phyloP scores from a whole-genome alignment of 2,797 vertebrate genomes.

The Synaphobranchus kaupii region DNA sequence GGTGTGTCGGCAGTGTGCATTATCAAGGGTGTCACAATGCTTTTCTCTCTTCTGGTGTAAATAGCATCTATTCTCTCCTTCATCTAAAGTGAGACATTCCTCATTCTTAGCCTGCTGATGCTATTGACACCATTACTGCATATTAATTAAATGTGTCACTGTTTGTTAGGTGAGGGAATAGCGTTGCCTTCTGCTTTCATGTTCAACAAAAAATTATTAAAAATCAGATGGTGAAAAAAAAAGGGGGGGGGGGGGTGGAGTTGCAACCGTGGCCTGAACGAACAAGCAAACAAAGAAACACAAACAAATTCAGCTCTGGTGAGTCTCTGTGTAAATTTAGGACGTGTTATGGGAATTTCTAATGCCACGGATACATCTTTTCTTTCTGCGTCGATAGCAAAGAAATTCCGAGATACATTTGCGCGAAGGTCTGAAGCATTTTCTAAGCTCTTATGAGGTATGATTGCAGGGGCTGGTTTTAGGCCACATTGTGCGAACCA shows the following conservation, averaged over 20 bases:
- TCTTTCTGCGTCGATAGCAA: not conserved
- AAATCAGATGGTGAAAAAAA: not conserved
- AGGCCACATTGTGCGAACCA: conserved; percentile 23
- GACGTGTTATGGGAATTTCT: too few species aligned
- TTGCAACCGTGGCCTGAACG: not conserved
- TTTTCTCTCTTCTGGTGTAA: conserved; percentile 21
- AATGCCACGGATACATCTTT: not conserved
- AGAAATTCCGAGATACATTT: not conserved
- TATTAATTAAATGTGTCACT: conserved; percentile 67
- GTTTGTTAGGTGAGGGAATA: conserved; percentile 52
- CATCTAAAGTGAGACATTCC: conserved; percentile 28
- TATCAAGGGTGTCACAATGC: conserved; percentile 21
- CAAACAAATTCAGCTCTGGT: not conserved
- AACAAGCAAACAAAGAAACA: conserved; percentile 2
- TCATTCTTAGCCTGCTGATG: conserved; percentile 52
- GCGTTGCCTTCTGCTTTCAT: conserved; percentile 27
- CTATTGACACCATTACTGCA: conserved; percentile 69
- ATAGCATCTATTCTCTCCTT: conserved; percentile 20
- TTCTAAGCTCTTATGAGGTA: not conserved
- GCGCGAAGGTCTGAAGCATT: not conserved
- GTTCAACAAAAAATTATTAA: not conserved
- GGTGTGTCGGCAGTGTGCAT: conserved; percentile 11
- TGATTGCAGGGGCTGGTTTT: conserved; percentile 16
- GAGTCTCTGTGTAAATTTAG: not conserved
- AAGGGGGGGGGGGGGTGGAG: not conserved